phyloP scores from a whole-genome alignment of 2,888 invertebrate species.

The Pachymerium ferrugineum region DNA sequence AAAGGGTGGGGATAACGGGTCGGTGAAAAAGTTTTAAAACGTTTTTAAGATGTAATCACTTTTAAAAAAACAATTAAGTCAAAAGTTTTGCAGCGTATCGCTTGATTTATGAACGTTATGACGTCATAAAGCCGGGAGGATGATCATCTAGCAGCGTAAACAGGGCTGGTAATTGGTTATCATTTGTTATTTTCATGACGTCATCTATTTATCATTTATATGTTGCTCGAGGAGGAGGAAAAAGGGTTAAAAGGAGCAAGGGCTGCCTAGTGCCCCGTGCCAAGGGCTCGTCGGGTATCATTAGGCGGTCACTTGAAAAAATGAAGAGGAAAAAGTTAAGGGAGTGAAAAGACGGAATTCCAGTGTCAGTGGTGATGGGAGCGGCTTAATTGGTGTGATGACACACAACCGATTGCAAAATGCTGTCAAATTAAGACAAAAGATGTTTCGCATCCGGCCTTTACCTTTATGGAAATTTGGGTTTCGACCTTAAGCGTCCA shows the following conservation, averaged over 20 bases:
- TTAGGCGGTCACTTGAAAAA: too few species aligned
- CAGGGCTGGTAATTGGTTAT: too few species aligned
- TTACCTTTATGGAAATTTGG: background rate
- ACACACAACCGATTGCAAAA: constrained; percentile 1
- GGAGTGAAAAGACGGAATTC: background rate
- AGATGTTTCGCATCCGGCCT: background rate
- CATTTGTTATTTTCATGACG: background rate
- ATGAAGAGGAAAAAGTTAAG: too few species aligned
- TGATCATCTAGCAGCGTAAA: background rate
- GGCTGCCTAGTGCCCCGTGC: background rate
- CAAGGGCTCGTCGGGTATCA: constrained; percentile 5
- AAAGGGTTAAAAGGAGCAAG: background rate
- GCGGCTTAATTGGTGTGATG: constrained; percentile 3
- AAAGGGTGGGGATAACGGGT: too few species aligned
- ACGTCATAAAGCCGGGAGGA: background rate
- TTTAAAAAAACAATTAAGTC: background rate
- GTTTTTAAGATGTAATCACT: too few species aligned
- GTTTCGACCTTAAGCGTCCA: background rate
- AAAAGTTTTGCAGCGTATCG: background rate
- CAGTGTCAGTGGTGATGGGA: background rate
- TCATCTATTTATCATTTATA: too few species aligned
- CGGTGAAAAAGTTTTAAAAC: too few species aligned
- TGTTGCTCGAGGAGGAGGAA: too few species aligned
- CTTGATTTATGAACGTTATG: background rate
- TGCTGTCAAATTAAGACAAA: constrained; percentile 19